Evolutionary conservation across 2,113 vertebrate species (phyloP).

Genomic region (Microcebus ravelobensis): DNA sequence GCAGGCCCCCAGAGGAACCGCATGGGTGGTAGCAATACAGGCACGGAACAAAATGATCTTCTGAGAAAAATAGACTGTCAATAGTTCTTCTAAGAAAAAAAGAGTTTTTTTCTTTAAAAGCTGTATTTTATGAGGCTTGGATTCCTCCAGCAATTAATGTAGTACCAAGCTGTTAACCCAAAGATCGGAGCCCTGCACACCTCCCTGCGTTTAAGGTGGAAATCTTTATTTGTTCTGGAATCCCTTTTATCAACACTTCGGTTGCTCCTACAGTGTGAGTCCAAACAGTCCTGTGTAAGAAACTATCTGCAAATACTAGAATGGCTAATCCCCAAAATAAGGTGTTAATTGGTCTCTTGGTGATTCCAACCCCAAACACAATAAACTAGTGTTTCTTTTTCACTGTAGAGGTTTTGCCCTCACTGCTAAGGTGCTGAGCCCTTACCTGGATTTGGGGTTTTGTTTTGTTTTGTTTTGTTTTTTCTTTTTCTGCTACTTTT

Average conservation of each 20-base stretch:
- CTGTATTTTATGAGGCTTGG: constrained; percentile 61
- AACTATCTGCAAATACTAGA: constrained; percentile 78
- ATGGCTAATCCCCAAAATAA: constrained; percentile 82
- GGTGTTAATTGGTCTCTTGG: constrained; percentile 85
- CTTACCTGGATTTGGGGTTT: constrained; percentile 35
- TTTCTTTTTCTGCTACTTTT: not conserved
- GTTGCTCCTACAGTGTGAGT: constrained; percentile 76
- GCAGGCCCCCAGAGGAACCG: not conserved
- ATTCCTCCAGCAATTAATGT: constrained; percentile 52
- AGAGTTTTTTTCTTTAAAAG: constrained; percentile 47
- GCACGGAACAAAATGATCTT: not conserved
- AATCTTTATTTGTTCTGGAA: constrained; percentile 83
- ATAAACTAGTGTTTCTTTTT: constrained; percentile 78
- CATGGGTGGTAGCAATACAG: not conserved
- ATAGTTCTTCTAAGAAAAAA: constrained; percentile 45
- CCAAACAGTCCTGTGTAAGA: constrained; percentile 79
- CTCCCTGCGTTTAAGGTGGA: not conserved
- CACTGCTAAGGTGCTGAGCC: not conserved
- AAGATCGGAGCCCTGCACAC: constrained; percentile 37
- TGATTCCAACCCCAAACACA: constrained; percentile 73
- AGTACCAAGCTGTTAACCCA: constrained; percentile 63
- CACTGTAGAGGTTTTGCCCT: not conserved
- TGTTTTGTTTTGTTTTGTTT: no score
- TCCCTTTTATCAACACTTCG: constrained; percentile 83
- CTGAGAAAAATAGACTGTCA: not conserved